Base-by-base conservation (phyloP, 1,140 invertebrate genomes). In the Nilaparvata lugens region DNA sequence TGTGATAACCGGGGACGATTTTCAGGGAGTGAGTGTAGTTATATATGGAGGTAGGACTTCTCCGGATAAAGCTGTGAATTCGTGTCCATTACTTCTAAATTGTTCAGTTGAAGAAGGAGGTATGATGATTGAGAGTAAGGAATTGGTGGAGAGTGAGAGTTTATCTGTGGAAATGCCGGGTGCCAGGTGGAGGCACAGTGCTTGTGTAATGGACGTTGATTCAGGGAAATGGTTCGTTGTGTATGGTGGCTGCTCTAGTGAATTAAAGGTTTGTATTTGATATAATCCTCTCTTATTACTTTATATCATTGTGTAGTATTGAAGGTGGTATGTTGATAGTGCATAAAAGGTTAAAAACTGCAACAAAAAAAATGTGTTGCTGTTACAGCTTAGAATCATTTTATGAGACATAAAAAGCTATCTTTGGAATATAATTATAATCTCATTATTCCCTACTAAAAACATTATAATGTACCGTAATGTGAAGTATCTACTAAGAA, bases 231-330 rank as follows among this genome's bases (percentile, higher is more conserved):
- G 21, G 16, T 60, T 69, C 23, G 24, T 73, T 21, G 51, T 73
- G 16, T 68, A 70, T 64, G 73, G 73, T 45, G 73, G 73, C 1
- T 58, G 71, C 13, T 66, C 67, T 11, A 63, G 65, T 31, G 67
- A 67, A 4, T 58, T 60, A 9, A 65, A 61, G 63, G 60, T 64
- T 16, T 51, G 45, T 23, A 25, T 23, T n/a, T 40, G 9, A n/a
- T 9, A 23, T 59, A 16, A 21, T 31, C 35, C 18, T 35, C 18
- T 21, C 21, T 59, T n/a, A 19, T 2, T 62, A 40, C 9, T 40
- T 40, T 40, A 40, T n/a, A n/a, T n/a, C n/a, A n/a, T n/a, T n/a
- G n/a, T n/a, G n/a, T n/a, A n/a, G n/a, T n/a, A n/a, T n/a, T n/a
- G n/a, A n/a, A n/a, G n/a, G n/a, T n/a, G n/a, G n/a, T n/a, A n/a